phyloP scores from a whole-genome alignment of 2,113 vertebrate genomes.

The Planiliza haematocheilus region DNA sequence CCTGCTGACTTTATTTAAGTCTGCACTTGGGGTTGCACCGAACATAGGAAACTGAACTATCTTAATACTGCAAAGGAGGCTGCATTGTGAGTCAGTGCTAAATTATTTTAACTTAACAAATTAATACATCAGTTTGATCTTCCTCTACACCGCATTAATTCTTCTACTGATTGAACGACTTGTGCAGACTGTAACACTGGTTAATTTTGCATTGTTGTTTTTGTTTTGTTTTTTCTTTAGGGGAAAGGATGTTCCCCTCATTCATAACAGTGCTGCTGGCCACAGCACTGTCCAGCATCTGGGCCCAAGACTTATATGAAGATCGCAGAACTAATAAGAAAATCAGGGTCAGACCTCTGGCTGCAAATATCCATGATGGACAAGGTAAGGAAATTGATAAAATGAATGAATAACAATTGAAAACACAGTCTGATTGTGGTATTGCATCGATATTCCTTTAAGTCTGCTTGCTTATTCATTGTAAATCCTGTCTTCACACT shows the following conservation, averaged over 20 bases:
- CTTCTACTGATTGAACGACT: not conserved
- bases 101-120: not conserved
- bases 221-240: constrained; percentile 35
- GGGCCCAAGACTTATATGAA: constrained; percentile 82
- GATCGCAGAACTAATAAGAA: constrained; percentile 78
- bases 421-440: not conserved
- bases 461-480: not conserved
- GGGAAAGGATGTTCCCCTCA: constrained; percentile 76
- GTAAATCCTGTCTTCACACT: not conserved
- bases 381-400: constrained; percentile 70
- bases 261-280: constrained; percentile 82
- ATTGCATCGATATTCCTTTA: not conserved
- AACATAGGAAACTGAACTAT: constrained; percentile 25
- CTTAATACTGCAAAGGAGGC: constrained; percentile 23
- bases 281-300: constrained; percentile 76
- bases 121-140: too few species aligned
- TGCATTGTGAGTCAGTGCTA: constrained; percentile 31
- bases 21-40: constrained; percentile 9
- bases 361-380: constrained; percentile 77
- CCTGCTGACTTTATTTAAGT: constrained; percentile 11
- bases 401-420: not conserved
- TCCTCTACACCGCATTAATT: too few species aligned
- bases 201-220: constrained; percentile 16
- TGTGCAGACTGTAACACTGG: constrained; percentile 1
- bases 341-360: constrained; percentile 70